Conservation (phyloP, 2,888 invertebrate genomes). For the Drosophila anomelani region DNA sequence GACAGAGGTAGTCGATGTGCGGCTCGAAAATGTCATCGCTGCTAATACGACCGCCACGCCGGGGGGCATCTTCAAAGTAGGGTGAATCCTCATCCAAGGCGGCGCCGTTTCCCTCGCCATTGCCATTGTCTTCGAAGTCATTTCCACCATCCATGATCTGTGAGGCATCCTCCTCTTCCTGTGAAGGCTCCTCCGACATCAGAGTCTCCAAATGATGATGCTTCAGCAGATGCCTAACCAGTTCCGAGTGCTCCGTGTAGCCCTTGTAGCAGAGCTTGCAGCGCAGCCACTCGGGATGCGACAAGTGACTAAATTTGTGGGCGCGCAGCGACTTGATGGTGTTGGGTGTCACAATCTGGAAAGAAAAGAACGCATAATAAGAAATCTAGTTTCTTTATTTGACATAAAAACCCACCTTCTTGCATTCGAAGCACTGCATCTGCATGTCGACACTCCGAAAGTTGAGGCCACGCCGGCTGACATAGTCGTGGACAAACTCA, state of each 20-base stretch:
- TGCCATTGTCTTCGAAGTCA: constrained; percentile 40
- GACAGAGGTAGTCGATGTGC: constrained; percentile 81
- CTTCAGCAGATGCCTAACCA: constrained; percentile 70
- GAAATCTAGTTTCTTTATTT: neutral
- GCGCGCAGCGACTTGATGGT: constrained; percentile 70
- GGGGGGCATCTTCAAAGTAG: constrained; percentile 58
- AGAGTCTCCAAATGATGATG: constrained; percentile 70
- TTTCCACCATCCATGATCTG: constrained; percentile 2
- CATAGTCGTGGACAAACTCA: constrained; percentile 79
- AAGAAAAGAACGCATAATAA: neutral
- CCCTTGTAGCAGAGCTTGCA: constrained; percentile 79
- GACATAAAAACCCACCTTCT: constrained; percentile 57
- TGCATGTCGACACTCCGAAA: constrained; percentile 74
- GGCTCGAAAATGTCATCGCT: constrained; percentile 74
- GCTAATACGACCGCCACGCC: constrained; percentile 68
- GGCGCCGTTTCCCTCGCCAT: constrained; percentile 33
- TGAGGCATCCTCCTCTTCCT: constrained; percentile 28
- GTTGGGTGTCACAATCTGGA: constrained; percentile 69
- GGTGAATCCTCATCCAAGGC: constrained; percentile 51
- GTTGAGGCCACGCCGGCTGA: constrained; percentile 75
- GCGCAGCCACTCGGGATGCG: constrained; percentile 78
- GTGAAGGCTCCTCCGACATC: constrained; percentile 43
- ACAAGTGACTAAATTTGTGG: constrained; percentile 79
- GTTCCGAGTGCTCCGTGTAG: constrained; percentile 64
- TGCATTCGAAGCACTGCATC: constrained; percentile 78